A percentile compares a stretch with the other conserved stretches of the same genome.
Conservation (phyloP, 2,113 vertebrate species). For the Ictidomys tridecemlineatus region DNA sequence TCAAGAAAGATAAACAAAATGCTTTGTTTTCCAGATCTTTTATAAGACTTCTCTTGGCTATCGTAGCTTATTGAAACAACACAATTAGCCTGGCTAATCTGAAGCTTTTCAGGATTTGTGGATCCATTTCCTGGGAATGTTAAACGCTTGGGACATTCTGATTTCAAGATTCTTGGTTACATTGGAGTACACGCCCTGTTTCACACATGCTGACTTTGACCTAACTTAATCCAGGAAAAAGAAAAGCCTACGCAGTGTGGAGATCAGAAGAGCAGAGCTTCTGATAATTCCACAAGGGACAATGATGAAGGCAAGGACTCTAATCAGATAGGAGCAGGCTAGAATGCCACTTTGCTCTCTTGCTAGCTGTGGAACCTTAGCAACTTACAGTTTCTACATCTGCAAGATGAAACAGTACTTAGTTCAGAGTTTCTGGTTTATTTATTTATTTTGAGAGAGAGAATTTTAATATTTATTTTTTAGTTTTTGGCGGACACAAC, state of each 20-base stretch:
- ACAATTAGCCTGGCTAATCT: not conserved
- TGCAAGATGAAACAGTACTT: not conserved
- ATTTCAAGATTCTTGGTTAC: not conserved
- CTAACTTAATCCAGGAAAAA: not conserved
- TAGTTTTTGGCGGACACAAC: too few relatives aligned
- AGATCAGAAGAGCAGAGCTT: not conserved
- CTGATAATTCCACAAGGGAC: not conserved
- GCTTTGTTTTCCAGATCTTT: not conserved
- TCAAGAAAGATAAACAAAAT: conserved; percentile 51
- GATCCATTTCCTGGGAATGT: not conserved
- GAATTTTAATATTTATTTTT: too few relatives aligned
- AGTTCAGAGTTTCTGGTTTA: not conserved
- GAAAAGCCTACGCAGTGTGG: not conserved
- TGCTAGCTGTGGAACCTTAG: not conserved
- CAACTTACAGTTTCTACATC: not conserved
- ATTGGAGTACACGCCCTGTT: not conserved
- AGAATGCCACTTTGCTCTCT: not conserved
- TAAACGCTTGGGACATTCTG: not conserved
- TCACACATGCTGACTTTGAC: not conserved
- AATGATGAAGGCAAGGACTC: not conserved
- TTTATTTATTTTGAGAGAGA: too few relatives aligned
- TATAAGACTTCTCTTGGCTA: not conserved
- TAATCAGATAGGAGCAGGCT: not conserved
- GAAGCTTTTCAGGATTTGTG: not conserved
- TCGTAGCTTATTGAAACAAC: not conserved